Conservation (phyloP, 2,797 vertebrate species). For the Octomys mimax region DNA sequence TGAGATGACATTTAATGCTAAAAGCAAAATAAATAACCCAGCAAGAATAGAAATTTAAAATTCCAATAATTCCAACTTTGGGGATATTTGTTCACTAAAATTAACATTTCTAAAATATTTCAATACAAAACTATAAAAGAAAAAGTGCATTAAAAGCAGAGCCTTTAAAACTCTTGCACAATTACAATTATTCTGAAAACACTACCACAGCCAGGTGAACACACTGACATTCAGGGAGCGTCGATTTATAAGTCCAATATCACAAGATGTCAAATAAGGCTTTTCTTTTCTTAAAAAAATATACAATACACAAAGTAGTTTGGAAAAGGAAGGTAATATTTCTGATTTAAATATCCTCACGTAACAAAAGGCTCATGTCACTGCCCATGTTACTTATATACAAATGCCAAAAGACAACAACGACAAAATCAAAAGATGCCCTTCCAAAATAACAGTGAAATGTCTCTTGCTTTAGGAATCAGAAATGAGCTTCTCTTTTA, state of each 20-base stretch:
- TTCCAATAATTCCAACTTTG: conserved; percentile 72
- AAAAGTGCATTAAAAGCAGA: conserved; percentile 83
- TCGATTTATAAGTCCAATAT: conserved; percentile 30
- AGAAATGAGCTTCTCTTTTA: conserved; percentile 81
- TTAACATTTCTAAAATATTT: conserved; percentile 78
- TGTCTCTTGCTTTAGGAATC: conserved; percentile 81
- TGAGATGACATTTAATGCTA: conserved; percentile 77
- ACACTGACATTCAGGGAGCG: conserved; percentile 56
- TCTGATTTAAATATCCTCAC: conserved; percentile 95
- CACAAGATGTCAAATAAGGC: conserved; percentile 79
- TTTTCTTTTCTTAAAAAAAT: conserved; percentile 83
- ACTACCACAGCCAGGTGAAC: conserved; percentile 57
- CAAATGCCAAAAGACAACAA: conserved; percentile 90
- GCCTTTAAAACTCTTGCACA: conserved; percentile 70
- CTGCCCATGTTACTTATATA: conserved; percentile 90
- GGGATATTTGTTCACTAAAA: conserved; percentile 72
- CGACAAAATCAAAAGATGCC: conserved; percentile 84
- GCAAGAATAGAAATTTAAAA: conserved; percentile 65
- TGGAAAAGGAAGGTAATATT: conserved; percentile 90
- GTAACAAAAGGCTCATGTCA: conserved; percentile 94
- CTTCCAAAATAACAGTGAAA: conserved; percentile 88
- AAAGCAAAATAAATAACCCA: conserved; percentile 79
- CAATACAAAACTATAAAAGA: conserved; percentile 81
- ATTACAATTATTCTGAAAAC: conserved; percentile 64
- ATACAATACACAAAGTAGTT: conserved; percentile 86